Base-by-base conservation (phyloP, 2,888 invertebrate species). In the Eurytoma californica region DNA sequence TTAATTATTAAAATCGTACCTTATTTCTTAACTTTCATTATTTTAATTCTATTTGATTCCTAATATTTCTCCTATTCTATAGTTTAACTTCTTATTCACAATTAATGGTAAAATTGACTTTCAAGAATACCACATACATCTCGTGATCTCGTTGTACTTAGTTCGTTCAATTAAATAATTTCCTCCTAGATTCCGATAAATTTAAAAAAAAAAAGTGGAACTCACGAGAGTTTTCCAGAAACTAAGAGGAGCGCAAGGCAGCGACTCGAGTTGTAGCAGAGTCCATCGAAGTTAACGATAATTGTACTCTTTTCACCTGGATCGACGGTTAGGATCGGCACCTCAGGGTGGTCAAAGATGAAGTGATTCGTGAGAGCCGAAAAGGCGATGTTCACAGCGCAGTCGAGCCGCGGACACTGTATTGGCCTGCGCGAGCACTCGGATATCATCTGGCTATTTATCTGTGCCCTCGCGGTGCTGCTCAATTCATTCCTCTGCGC, bases 311-410 rank as follows among this genome's bases (percentile, higher is more conserved):
- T 87, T 4, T 84, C 84, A 7, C 85, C 88, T 0, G 89, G 88
- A n/a, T 88, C 88, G 47, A 90, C 85, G 60, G 85, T 86, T 16
- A 89, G 79, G 13, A 90, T 86, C 28, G 91, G 91, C 0, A 92
- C 87, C 85, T 91, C 91, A 1, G 92, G 91, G 85, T 93, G 93
- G 83, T 93, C 93, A 83, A 92, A 92, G 77, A 91, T 88, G 81
- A 93, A 93, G 85, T 93, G 93, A 63, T 91, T 90, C 18, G 91
- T 90, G 3, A 93, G 85, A 0, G 92, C 91, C 49, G 92, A 91
- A 65, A 92, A 89, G 0, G 93, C 92, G 5, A 93, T 91, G 76
- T 91, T 92, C 80, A 92, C 91, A 5, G 90, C 89, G 83, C 93
- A 93, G 24, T 91, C 88, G 3, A 90, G 83, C 79, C 91, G 90